Evolutionary conservation across 2,888 invertebrate genomes (phyloP), one percentile per base, ranked within the genome.

Genomic region (Drosophila greeni): DNA sequence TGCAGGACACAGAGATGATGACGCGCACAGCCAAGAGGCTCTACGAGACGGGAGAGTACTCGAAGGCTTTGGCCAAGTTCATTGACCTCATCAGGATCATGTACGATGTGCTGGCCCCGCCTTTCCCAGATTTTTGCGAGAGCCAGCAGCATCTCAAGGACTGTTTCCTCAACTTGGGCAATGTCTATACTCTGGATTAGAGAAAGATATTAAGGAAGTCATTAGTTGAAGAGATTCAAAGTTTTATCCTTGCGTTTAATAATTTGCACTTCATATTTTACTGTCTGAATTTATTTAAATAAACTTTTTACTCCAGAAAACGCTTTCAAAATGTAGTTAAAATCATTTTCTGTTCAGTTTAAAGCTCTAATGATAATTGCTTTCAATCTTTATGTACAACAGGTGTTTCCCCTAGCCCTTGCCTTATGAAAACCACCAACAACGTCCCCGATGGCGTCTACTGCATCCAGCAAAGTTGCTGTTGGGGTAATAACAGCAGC

Each of bases 1-100:
- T 95, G 79, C 94, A 94, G 92, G 94, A 94, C 74, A 94, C 94
- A 0, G 94, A 94, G 82, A 90, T 91, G 84, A 89, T 93, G 86
- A 92, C 92, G 74, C 92, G 91, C 65, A 89, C 91, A 0, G 94
- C 92, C 0, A 91, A 91, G 54, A 90, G 90, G 33, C 88, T 91
- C 9, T 91, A 93, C 87, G 91, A 93, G 8, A 90, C 91, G 45
- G 93, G 92, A 0, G 91, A 92, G 33, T 91, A 91, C 62, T 89
- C 91, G 18, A 91, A 92, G 74, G 94, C 94, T 2, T 88, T 94
- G 37, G 90, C 91, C 75, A 91, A 92, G 74, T 93, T 92, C 66
- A 88, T 92, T 37, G 91, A 93, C 83, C 91, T 94, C 18, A 87
- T 94, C 40, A 92, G 91, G 70, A 89, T 94, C 12, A 91, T 94